Base-by-base conservation (phyloP, 2,888 invertebrate species). In the Amiota minor region DNA sequence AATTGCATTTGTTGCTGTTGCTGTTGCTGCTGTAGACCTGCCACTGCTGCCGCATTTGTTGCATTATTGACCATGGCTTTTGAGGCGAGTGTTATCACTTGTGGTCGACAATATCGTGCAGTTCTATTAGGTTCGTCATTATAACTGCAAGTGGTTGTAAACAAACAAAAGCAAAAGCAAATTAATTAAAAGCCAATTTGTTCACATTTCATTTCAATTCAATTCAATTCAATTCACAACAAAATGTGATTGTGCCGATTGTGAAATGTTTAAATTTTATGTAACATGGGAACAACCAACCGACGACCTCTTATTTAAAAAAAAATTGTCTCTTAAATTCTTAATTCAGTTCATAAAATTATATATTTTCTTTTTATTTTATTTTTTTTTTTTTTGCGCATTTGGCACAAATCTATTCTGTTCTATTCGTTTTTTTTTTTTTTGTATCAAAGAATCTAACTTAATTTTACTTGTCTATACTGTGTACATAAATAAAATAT, bases 51-150 rank as follows among this genome's bases (percentile, higher is more conserved):
- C 23, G 83, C 82, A 64, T 75, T 78, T 47, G 79, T 76, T 45
- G 86, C 88, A 79, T 89, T 89, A 74, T 88, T 89, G 72, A 88
- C 87, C 84, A 89, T 89, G 77, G 87, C 89, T 81, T 88, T 86
- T 70, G 89, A 88, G 75, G 87, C 88, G 74, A 89, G 81, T 74
- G 88, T 88, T 76, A 89, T 86, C 76, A 88, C 86, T 81, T 89
- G 90, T 3, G 89, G 89, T 46, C 89, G 90, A 77, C 88, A 90
- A 75, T 87, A 89, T 78, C 86, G 88, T 65, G 87, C 79, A 59
- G 83, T 79, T 76, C 88, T 81, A 74, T 86, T 87, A 75, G 85
- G 77, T 76, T 90, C 89, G 77, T 89, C 89, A 82, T 87, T 86
- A 76, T 86, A 89, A 72, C 89, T 89, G 80, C 10, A 85, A 59